These are phyloP conservation scores for Galeopsomyia nigrocyanea DNA, from an alignment of 2,888 invertebrate species.

Conservation along the genomic window DNA sequence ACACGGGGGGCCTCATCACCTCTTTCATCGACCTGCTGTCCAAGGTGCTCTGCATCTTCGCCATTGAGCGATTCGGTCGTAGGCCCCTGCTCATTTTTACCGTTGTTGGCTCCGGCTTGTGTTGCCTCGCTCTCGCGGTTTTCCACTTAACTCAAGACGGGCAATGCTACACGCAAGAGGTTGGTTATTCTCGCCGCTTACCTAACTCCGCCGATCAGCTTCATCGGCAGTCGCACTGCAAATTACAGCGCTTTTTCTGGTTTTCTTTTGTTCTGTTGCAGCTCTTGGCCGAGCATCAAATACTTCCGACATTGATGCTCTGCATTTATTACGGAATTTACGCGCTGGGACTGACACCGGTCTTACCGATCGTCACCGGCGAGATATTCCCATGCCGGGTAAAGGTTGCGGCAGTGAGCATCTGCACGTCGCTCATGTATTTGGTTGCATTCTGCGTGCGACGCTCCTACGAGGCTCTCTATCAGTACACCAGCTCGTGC, in stretches of 20 bases:
- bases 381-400: slow-evolving; percentile 52
- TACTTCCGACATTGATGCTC: slow-evolving; percentile 42
- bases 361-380: slow-evolving; percentile 51
- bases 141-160: slow-evolving; percentile 26
- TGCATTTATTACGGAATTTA: slow-evolving; percentile 51
- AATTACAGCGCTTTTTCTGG: too few relatives aligned
- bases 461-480: slow-evolving; percentile 41
- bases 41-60: slow-evolving; percentile 44
- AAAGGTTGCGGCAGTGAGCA: slow-evolving; percentile 48
- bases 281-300: slow-evolving; percentile 9
- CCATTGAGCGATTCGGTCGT: slow-evolving; percentile 49
- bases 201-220: too few relatives aligned
- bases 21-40: slow-evolving; percentile 48
- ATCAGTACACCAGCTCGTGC: slow-evolving; percentile 38
- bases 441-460: slow-evolving; percentile 47
- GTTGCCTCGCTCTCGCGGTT: slow-evolving; percentile 49
- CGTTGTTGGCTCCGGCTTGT: slow-evolving; percentile 47
- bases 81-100: slow-evolving; percentile 48
- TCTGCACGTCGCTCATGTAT: slow-evolving; percentile 48
- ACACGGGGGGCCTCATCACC: slow-evolving; percentile 44
- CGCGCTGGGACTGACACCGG: slow-evolving; percentile 50
- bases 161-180: not conserved
- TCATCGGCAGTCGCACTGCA: too few relatives aligned
- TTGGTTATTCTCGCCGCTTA: too few relatives aligned
- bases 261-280: not conserved